A percentile compares a stretch with the other conserved stretches of the same genome.
Evolutionary conservation across 1,140 invertebrate genomes (phyloP).

Genomic region (Drosophila simulans): DNA sequence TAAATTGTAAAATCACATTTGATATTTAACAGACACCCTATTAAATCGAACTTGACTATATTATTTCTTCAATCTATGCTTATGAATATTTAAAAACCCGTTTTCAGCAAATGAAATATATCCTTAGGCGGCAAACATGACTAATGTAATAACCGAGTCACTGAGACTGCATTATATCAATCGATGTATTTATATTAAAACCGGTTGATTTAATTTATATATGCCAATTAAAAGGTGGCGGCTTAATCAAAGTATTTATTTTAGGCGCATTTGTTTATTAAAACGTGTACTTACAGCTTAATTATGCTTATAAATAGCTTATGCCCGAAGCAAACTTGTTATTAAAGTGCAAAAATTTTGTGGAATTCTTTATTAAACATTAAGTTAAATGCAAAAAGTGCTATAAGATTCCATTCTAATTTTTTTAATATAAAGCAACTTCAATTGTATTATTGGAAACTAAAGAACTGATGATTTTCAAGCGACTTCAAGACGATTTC

Average conservation of each 20-base stretch:
- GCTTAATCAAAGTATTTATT: conserved; percentile 11
- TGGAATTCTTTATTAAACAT: not conserved
- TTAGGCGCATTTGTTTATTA: not conserved
- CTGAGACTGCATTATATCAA: not conserved
- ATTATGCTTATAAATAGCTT: not conserved
- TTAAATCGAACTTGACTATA: too few relatives aligned
- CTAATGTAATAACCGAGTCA: not conserved
- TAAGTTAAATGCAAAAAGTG: too few relatives aligned
- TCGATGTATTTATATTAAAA: conserved; percentile 6
- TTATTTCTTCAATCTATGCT: not conserved
- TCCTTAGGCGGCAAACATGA: not conserved
- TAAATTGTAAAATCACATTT: too few relatives aligned
- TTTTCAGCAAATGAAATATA: not conserved
- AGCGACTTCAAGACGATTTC: too few relatives aligned
- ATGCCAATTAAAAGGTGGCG: not conserved
- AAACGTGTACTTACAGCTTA: not conserved
- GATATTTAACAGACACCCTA: too few relatives aligned
- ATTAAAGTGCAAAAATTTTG: not conserved
- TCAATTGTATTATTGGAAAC: too few relatives aligned
- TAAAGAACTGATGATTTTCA: too few relatives aligned
- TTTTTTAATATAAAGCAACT: too few relatives aligned
- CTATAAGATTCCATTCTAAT: too few relatives aligned
- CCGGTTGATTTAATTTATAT: not conserved
- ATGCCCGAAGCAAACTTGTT: too few relatives aligned
- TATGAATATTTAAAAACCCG: not conserved